These are phyloP conservation scores for Drosophila grimshawi DNA, from an alignment of 1,140 invertebrate genomes.

Conservation along the genomic window DNA sequence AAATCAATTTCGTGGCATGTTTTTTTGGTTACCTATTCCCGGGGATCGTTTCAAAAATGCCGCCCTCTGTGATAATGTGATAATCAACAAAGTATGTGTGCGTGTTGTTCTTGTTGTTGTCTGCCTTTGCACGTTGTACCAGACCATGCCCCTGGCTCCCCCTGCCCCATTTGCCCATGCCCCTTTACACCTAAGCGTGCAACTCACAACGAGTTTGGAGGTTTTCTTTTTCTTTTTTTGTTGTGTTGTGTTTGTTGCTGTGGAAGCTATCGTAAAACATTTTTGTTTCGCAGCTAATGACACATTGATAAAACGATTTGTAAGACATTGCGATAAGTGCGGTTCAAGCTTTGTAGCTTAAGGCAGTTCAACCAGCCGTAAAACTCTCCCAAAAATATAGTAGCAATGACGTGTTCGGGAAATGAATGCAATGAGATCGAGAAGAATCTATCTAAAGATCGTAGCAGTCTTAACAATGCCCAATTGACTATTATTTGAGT, in stretches of 20 bases:
- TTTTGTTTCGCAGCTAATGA: constrained; percentile 70
- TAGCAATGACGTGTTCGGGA: constrained; percentile 9
- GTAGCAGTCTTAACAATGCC: not conserved
- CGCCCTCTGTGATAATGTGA: constrained; percentile 57
- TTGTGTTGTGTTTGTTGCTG: not conserved
- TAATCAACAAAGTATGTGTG: constrained; percentile 74
- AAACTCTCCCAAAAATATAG: not conserved
- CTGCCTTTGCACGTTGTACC: constrained; percentile 26
- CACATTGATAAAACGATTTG: constrained; percentile 83
- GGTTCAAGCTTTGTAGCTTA: constrained; percentile 81
- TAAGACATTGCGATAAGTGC: constrained; percentile 81
- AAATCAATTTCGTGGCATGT: constrained; percentile 76
- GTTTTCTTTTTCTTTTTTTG: constrained; percentile 1
- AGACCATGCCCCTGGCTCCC: not conserved
- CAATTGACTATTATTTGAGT: not conserved
- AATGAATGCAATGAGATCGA: not conserved
- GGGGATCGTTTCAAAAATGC: constrained; percentile 62
- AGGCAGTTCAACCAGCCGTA: constrained; percentile 12
- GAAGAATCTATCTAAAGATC: not conserved
- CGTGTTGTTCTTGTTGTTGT: constrained; percentile 48
- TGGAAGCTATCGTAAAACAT: constrained; percentile 71
- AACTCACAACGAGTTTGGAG: constrained; percentile 8
- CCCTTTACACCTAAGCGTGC: no score
- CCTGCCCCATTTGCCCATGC: not conserved
- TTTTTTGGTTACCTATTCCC: constrained; percentile 44